Base-by-base conservation (phyloP, 2,888 invertebrate genomes). In the Cryptus armator region DNA sequence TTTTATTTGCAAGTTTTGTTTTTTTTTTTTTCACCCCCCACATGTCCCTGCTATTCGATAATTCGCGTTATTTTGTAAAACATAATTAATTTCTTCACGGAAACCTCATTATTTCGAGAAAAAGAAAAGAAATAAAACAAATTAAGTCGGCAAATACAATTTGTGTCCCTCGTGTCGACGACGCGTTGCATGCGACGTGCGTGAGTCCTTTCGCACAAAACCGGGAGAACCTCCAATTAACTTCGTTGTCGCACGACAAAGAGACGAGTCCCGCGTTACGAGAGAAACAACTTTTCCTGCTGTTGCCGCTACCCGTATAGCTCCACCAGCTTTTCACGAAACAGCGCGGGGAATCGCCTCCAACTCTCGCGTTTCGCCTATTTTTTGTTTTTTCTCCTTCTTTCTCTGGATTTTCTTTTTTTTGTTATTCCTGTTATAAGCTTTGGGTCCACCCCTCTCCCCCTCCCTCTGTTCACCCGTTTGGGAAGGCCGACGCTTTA, bases 211-310 rank as follows among this genome's bases (percentile, higher is more conserved):
- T 46, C 19, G 37, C 59, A 29, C 66, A 62, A n/a, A 53, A 46
- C 37, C 75, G 32, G 51, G 71, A 51, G 51, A 77, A 9, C 7
- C 68, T 68, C 75, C 81, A 83, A 85, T 85, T 85, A 83, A 81
- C 81, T 76, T 81, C 48, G 64, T 80, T 70, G 68, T 83, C 72
- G 70, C 53, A 44, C 59, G 70, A 83, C 86, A 83, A 81, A 75
- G 74, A 74, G 74, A 76, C 83, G 59, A 74, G 74, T 72, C 83
- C 48, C 29, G 48, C 44, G 51, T 72, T 77, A 37, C 59, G 62
- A 64, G 44, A 37, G 29, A 75, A 64, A 62, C 74, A 9, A 53
- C 62, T 74, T 81, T 68, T 68, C 44, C 48, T n/a, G 10, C n/a
- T 29, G 29, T 32, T 12, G 14, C 24, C 44, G 19, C 16, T 72